These are phyloP conservation scores for Cheilosia variabilis DNA, from an alignment of 2,888 invertebrate species.

Conservation along the genomic window DNA sequence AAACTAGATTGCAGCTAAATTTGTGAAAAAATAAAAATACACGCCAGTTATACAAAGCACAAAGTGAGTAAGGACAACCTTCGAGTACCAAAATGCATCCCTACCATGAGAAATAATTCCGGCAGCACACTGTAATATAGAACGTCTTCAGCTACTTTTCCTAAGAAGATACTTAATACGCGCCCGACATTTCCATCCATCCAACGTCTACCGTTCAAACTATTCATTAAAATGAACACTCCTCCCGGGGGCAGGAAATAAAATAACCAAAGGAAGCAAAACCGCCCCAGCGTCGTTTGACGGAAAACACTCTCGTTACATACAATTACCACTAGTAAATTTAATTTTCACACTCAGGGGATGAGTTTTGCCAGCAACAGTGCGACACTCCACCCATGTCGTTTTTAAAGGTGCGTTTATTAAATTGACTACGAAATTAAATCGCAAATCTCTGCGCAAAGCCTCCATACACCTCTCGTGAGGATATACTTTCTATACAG, in stretches of 20 bases:
- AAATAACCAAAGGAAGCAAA: neutral
- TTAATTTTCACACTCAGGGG: conserved; percentile 18
- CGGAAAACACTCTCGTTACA: conserved; percentile 20
- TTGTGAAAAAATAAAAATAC: no score
- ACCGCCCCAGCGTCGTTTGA: neutral
- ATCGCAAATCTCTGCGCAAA: conserved; percentile 6
- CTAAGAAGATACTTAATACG: no score
- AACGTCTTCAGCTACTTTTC: no score
- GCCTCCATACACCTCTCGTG: neutral
- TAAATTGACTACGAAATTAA: conserved; percentile 43
- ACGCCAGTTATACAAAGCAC: no score
- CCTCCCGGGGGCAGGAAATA: neutral
- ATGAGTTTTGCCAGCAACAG: neutral
- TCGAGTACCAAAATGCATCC: no score
- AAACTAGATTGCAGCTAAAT: no score
- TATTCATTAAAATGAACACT: conserved; percentile 4
- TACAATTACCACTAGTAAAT: conserved; percentile 34
- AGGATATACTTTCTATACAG: neutral
- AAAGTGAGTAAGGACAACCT: no score
- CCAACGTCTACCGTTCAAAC: conserved; percentile 8
- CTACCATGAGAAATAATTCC: no score
- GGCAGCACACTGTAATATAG: no score
- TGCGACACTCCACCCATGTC: neutral
- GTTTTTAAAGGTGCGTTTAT: conserved; percentile 37
- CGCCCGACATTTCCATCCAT: no score